These are phyloP conservation scores for Globia sparganii DNA, from an alignment of 2,888 invertebrate genomes.

Conservation along the genomic window DNA sequence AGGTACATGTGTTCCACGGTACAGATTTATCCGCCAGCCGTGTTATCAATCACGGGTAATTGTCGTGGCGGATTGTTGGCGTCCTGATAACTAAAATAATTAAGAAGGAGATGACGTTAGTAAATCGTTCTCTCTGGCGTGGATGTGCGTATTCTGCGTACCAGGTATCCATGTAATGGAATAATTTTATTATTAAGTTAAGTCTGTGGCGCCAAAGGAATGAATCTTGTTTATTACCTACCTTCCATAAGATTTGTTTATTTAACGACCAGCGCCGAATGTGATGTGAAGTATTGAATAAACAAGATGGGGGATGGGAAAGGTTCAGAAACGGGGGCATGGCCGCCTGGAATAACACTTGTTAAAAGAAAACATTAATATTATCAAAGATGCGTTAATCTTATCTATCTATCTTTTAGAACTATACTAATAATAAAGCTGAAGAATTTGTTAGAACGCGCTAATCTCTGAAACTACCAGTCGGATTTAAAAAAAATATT, in stretches of 20 bases:
- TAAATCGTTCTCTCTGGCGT: neutral
- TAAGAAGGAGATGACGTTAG: constrained; percentile 26
- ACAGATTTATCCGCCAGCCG: constrained; percentile 25
- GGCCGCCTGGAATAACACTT: neutral
- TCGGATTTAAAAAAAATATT: neutral
- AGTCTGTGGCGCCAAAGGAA: constrained; percentile 16
- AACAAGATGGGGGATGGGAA: neutral
- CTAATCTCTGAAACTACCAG: neutral
- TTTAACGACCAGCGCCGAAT: neutral
- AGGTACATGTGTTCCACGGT: constrained; percentile 8
- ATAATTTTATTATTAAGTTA: constrained; percentile 38
- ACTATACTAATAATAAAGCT: neutral
- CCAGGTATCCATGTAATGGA: neutral
- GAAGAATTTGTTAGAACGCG: neutral
- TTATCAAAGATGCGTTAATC: neutral
- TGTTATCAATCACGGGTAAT: constrained; percentile 51
- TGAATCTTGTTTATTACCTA: constrained; percentile 34
- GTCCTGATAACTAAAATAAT: constrained; percentile 44
- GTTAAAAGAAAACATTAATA: neutral
- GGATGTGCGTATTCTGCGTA: constrained; percentile 6
- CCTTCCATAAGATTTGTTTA: constrained; percentile 21
- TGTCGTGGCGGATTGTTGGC: constrained; percentile 30
- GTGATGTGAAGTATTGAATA: constrained; percentile 17
- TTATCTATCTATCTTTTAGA: too few species aligned
- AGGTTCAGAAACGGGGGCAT: neutral